Evolutionary conservation across 1,140 invertebrate species (phyloP).

Genomic region (Cydia amplana): DNA sequence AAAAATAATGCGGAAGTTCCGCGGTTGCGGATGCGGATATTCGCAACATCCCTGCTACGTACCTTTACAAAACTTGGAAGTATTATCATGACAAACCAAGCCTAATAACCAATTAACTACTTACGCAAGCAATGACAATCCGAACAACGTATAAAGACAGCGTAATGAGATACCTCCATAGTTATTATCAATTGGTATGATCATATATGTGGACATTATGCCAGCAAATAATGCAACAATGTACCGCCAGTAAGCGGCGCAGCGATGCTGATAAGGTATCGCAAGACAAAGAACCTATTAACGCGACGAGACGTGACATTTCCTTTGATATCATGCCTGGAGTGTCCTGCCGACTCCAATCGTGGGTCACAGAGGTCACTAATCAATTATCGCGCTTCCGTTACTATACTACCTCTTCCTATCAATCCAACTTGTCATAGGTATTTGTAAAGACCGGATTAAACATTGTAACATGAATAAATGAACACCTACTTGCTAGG

Average conservation of each 20-base stretch:
- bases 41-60: too few species aligned
- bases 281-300: slow-evolving; percentile 78
- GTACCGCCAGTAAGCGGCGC: slow-evolving; percentile 21
- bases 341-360: slow-evolving; percentile 52
- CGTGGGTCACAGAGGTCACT: slow-evolving; percentile 67
- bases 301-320: slow-evolving; percentile 70
- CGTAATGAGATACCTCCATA: slow-evolving; percentile 6
- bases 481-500: not conserved
- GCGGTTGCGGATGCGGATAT: too few species aligned
- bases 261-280: slow-evolving; percentile 67
- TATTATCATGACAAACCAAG: too few species aligned
- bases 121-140: not conserved
- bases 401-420: slow-evolving; percentile 41
- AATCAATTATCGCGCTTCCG: slow-evolving; percentile 73
- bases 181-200: slow-evolving; percentile 23
- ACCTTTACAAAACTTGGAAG: too few species aligned
- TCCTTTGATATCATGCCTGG: slow-evolving; percentile 68
- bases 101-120: not conserved
- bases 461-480: not conserved
- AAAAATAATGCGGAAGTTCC: too few species aligned
- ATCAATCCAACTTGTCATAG: not conserved
- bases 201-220: not conserved
- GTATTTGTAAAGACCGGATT: not conserved
- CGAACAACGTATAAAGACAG: not conserved
- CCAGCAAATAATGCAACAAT: not conserved